phyloP scores from a whole-genome alignment of 2,888 invertebrate genomes.

The Rhingia campestris region DNA sequence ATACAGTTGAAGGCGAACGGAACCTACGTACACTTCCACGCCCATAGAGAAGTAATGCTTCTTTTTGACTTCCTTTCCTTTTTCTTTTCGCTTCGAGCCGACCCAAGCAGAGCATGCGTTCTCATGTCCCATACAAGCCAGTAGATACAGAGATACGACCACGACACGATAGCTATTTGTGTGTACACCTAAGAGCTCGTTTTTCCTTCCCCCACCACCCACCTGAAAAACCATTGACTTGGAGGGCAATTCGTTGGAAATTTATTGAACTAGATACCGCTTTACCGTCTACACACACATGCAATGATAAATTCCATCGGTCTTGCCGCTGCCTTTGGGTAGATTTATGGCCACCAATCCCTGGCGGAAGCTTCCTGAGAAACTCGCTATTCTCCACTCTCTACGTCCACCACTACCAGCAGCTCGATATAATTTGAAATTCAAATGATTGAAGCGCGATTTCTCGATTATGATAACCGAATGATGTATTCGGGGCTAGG shows the following conservation, averaged over 20 bases:
- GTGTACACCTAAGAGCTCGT: constrained; percentile 47
- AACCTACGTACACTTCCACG: constrained; percentile 73
- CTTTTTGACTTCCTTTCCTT: constrained; percentile 44
- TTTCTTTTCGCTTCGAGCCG: constrained; percentile 44
- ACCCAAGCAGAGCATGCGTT: constrained; percentile 67
- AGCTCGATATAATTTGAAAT: constrained; percentile 73
- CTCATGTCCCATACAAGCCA: constrained; percentile 36
- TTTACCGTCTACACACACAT: constrained; percentile 53
- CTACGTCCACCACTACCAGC: constrained; percentile 4
- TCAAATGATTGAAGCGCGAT: constrained; percentile 76
- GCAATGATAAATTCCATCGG: constrained; percentile 63
- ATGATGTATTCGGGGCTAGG: constrained; percentile 66
- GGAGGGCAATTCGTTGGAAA: constrained; percentile 59
- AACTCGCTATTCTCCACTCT: constrained; percentile 43
- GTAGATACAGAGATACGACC: constrained; percentile 45
- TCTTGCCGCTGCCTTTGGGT: constrained; percentile 44
- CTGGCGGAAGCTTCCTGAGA: constrained; percentile 61
- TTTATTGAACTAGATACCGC: constrained; percentile 73
- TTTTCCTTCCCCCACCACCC: constrained; percentile 8
- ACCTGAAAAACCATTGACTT: constrained; percentile 52
- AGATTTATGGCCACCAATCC: constrained; percentile 70
- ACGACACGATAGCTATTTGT: constrained; percentile 23
- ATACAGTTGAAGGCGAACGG: constrained; percentile 27
- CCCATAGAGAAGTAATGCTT: constrained; percentile 52
- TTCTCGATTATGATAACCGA: constrained; percentile 75